Evolutionary conservation across 2,113 vertebrate species (phyloP).

Genomic region (Tautogolabrus adspersus): DNA sequence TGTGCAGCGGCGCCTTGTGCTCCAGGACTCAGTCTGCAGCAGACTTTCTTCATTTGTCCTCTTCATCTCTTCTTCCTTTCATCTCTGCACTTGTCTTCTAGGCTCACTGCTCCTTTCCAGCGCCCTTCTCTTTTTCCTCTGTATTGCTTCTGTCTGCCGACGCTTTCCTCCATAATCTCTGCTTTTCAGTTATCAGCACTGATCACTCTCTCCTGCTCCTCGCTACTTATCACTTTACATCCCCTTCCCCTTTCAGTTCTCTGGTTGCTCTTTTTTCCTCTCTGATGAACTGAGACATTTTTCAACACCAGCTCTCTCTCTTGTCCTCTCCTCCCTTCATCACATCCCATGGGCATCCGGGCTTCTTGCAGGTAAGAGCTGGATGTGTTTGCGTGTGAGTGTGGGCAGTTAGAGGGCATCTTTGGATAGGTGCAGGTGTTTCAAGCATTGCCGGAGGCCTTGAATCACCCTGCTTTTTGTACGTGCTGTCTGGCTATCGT

Average conservation of each 20-base stretch:
- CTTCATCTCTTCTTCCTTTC: slow-evolving; percentile 11
- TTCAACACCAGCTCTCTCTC: slow-evolving; percentile 75
- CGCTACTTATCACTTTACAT: slow-evolving; percentile 31
- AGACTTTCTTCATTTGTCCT: slow-evolving; percentile 58
- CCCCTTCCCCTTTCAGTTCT: slow-evolving; percentile 12
- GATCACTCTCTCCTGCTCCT: slow-evolving; percentile 14
- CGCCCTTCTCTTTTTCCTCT: neutral
- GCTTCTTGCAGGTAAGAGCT: slow-evolving; percentile 89
- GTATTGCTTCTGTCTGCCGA: slow-evolving; percentile 1
- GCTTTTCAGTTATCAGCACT: slow-evolving; percentile 26
- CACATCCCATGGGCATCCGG: slow-evolving; percentile 88
- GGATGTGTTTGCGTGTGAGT: neutral
- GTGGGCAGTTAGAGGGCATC: slow-evolving; percentile 11
- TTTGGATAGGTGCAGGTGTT: slow-evolving; percentile 22
- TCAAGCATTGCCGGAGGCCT: slow-evolving; percentile 42
- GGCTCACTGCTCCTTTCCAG: slow-evolving; percentile 5
- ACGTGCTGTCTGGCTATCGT: neutral
- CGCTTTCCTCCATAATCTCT: slow-evolving; percentile 17
- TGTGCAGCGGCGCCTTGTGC: slow-evolving; percentile 57
- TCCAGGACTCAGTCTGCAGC: slow-evolving; percentile 53
- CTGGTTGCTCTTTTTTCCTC: neutral
- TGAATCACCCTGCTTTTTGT: slow-evolving; percentile 33
- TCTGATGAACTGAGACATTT: slow-evolving; percentile 64
- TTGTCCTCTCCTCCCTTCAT: slow-evolving; percentile 45
- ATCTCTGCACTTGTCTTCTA: slow-evolving; percentile 3